Conservation (phyloP, 2,888 invertebrate genomes). For the Ichneumon xanthorius region DNA sequence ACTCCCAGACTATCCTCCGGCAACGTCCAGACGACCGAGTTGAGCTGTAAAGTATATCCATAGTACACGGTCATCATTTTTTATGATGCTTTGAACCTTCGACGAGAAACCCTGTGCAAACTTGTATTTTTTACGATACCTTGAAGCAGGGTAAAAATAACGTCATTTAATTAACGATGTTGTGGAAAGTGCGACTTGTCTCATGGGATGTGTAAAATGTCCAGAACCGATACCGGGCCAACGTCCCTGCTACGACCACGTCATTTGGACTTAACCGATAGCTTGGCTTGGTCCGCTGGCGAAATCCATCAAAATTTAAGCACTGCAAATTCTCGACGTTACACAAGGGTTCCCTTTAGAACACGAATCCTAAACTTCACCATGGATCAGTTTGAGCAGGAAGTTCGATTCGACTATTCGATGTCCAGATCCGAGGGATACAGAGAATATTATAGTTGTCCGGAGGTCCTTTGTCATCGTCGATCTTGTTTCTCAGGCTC, state of each 20-base stretch:
- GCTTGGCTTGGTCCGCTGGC: neutral
- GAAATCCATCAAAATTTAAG: constrained; percentile 48
- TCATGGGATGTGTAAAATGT: neutral
- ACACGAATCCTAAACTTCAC: constrained; percentile 17
- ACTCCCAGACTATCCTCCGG: neutral
- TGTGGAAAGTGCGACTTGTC: neutral
- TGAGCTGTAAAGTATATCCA: constrained; percentile 13
- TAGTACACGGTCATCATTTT: constrained; percentile 4
- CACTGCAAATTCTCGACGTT: constrained; percentile 41
- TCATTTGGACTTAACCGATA: neutral
- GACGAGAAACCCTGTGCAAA: neutral
- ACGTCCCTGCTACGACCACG: neutral
- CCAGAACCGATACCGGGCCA: neutral
- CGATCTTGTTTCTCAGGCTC: constrained; percentile 32
- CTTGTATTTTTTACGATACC: neutral
- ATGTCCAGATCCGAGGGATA: neutral
- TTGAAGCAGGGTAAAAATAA: neutral
- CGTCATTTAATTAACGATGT: neutral
- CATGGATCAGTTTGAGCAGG: constrained; percentile 19
- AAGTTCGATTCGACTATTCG: constrained; percentile 52
- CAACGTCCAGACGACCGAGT: constrained; percentile 1
- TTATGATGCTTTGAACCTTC: neutral
- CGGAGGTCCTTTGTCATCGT: constrained; percentile 27
- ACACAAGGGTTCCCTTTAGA: neutral
- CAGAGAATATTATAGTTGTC: constrained; percentile 37